These are phyloP conservation scores for Phortica okadai DNA, from an alignment of 2,888 invertebrate species.

Conservation along the genomic window DNA sequence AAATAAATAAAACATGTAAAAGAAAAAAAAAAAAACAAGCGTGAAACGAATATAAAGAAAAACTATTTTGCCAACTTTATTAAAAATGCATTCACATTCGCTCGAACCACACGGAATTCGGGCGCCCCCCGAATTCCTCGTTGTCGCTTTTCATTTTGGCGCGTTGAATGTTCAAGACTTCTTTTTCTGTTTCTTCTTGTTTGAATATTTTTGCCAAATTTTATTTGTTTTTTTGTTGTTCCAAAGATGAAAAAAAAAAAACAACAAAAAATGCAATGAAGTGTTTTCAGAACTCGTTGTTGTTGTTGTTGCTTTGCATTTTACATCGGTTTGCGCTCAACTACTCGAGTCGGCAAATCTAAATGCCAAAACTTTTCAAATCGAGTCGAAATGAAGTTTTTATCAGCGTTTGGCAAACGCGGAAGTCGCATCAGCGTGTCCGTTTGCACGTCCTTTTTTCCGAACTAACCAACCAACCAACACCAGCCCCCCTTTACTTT, in stretches of 20 bases:
- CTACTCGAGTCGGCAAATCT: not conserved
- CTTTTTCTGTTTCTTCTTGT: not conserved
- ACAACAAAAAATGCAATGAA: not conserved
- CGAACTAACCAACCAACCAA: too few species aligned
- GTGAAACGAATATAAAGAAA: conserved; percentile 11
- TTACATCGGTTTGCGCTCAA: not conserved
- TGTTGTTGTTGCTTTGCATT: not conserved
- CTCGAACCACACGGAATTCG: not conserved
- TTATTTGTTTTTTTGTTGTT: not conserved
- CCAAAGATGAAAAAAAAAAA: conserved; percentile 9
- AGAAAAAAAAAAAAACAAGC: not conserved
- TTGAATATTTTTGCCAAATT: not conserved
- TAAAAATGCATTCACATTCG: conserved; percentile 27
- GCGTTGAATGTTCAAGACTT: not conserved
- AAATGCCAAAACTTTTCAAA: conserved; percentile 62
- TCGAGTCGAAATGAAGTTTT: conserved; percentile 49
- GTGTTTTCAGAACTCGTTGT: conserved; percentile 1
- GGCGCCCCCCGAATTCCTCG: not conserved
- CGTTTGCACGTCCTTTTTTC: not conserved
- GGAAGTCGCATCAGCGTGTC: conserved; percentile 13
- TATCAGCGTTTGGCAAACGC: conserved; percentile 20
- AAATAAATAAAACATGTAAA: not conserved
- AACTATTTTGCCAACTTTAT: conserved; percentile 33
- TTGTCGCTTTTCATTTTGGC: conserved; percentile 16
- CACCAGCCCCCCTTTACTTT: not conserved